A percentile compares a stretch with the other conserved stretches of the same genome.
Evolutionary conservation across 1,140 invertebrate genomes (phyloP).

Genomic region (Atta texana): DNA sequence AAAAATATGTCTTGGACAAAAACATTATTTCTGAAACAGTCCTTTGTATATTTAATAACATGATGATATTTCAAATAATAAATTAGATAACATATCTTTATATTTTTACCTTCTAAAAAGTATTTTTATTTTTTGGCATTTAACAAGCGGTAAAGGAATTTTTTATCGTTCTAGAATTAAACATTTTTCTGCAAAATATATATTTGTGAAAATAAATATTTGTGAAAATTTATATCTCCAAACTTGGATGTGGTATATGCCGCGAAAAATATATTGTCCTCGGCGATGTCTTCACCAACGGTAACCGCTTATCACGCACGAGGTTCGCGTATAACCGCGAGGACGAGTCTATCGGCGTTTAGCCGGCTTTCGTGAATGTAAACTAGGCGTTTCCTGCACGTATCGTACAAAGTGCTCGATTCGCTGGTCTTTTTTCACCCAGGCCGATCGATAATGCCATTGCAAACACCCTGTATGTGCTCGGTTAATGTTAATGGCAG

Average conservation of each 20-base stretch:
- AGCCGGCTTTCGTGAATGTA: slow-evolving; percentile 76
- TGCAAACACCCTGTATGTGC: slow-evolving; percentile 79
- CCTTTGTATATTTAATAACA: not conserved
- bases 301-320: slow-evolving; percentile 55
- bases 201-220: not conserved
- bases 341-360: slow-evolving; percentile 77
- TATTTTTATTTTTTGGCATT: not conserved
- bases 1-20: not conserved
- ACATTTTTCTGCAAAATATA: not conserved
- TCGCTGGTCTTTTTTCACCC: slow-evolving; percentile 77
- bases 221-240: slow-evolving; percentile 3
- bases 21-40: not conserved
- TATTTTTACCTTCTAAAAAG: not conserved
- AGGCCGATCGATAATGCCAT: slow-evolving; percentile 78
- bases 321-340: slow-evolving; percentile 54
- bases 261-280: slow-evolving; percentile 54
- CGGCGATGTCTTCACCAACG: slow-evolving; percentile 56
- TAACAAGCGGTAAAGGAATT: not conserved
- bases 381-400: slow-evolving; percentile 77
- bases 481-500: slow-evolving; percentile 82
- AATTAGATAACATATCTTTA: not conserved
- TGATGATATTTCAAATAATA: not conserved
- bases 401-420: slow-evolving; percentile 77
- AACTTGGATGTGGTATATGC: not conserved
- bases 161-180: not conserved